Base-by-base conservation (phyloP, 1,140 invertebrate genomes). In the Conopomorpha cramerella region DNA sequence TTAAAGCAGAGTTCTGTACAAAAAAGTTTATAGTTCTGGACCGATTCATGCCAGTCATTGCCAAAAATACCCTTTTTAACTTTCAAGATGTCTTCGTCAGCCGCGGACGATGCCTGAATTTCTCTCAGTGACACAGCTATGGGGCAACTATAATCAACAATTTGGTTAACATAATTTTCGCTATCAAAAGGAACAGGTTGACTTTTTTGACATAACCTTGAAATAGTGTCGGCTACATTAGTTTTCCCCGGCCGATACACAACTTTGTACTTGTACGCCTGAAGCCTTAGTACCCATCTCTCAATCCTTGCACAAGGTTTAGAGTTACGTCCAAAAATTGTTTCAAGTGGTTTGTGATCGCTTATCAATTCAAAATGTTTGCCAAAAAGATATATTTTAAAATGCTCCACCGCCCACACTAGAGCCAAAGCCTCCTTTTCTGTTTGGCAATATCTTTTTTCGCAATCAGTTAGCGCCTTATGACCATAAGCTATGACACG, bases 171-270 rank as follows among this genome's bases (percentile, higher is more conserved):
- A 16, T 39, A 30, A 29, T 32, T 32, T 32, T 33, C 30, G 4
- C 16, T 14, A 16, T 26, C 12, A 11, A 17, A 12, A 10, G 16
- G 8, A 2, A 11, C 10, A 15, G 14, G 6, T n/a, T 12, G 3
- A 23, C 11, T 26, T 10, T 8, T 7, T 2, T 19, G 18, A 27
- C 30, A 39, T 17, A 64, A 34, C 15, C 62, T 25, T 12, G 67
- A 76, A 17, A 70, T 30, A 8, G 53, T 25, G 39, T 72, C 67
- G 3, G 66, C 57, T 16, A 71, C 63, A 19, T 76, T 76, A 30
- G 40, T 32, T 33, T 68, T 73, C 7, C 57, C 58, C 35, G 56
- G 18, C 35, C 50, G 41, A 39, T 66, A 67, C 23, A 56, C 44
- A 10, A 66, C 45, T 28, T 42, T 37, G 30, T 43, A 52, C 10